Evolutionary conservation across 2,113 vertebrate genomes (phyloP).

Genomic region (Ctenodactylus gundi): DNA sequence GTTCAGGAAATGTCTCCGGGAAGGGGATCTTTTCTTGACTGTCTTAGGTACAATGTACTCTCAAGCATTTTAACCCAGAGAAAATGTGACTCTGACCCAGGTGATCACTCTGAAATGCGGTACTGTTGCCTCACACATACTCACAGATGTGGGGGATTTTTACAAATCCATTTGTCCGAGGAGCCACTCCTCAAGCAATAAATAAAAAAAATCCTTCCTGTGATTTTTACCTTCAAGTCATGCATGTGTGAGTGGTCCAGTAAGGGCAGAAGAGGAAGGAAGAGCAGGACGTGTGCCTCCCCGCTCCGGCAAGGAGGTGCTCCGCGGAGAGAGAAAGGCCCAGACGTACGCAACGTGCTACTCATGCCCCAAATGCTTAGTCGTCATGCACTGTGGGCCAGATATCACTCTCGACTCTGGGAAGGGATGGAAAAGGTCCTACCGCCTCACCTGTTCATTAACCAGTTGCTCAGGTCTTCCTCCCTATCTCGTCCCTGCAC

Average conservation of each 20-base stretch:
- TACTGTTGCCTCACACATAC: not conserved
- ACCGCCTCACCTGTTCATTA: not conserved
- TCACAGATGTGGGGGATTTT: not conserved
- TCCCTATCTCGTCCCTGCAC: fast-evolving
- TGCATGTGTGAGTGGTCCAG: too few species aligned
- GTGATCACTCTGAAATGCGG: not conserved
- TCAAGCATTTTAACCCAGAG: not conserved
- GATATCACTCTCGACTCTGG: not conserved
- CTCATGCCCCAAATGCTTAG: not conserved
- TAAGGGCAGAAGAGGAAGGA: too few species aligned
- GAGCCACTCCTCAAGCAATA: too few species aligned
- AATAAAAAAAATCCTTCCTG: too few species aligned
- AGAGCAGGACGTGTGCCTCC: not conserved
- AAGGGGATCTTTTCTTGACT: not conserved
- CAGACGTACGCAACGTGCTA: not conserved
- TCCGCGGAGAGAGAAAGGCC: not conserved
- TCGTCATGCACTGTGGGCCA: not conserved
- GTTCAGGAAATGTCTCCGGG: not conserved
- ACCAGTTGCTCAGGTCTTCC: not conserved
- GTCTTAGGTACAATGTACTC: not conserved
- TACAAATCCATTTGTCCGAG: not conserved
- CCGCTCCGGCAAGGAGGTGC: not conserved
- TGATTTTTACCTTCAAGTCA: not conserved
- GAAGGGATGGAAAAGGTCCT: not conserved
- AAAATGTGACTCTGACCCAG: not conserved